A percentile compares a stretch with the other conserved stretches of the same genome.
These are phyloP conservation scores for Lithosia quadra DNA, from an alignment of 2,888 invertebrate genomes.

Conservation along the genomic window DNA sequence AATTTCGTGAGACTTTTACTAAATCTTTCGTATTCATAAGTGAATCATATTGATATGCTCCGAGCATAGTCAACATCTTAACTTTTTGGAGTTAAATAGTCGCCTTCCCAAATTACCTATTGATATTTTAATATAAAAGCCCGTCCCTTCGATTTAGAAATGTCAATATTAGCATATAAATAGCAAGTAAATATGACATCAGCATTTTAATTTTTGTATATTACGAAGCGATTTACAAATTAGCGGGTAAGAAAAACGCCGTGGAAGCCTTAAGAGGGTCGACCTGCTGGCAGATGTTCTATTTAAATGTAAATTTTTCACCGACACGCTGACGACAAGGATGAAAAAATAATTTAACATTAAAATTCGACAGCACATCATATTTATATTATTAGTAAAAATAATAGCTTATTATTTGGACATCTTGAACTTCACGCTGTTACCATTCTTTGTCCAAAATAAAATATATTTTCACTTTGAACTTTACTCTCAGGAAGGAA, in stretches of 20 bases:
- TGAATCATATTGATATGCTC: conserved; percentile 58
- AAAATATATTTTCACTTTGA: conserved; percentile 36
- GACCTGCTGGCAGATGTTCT: conserved; percentile 84
- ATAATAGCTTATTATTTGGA: conserved; percentile 31
- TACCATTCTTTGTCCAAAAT: conserved; percentile 22
- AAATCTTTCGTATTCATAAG: conserved; percentile 38
- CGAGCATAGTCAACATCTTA: conserved; percentile 61
- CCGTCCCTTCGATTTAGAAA: conserved; percentile 70
- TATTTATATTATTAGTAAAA: conserved; percentile 48
- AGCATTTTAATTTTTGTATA: conserved; percentile 87
- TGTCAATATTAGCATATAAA: conserved; percentile 83
- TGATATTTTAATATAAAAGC: conserved; percentile 82
- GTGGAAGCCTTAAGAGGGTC: conserved; percentile 81
- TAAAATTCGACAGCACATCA: conserved; percentile 74
- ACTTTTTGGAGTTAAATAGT: conserved; percentile 62
- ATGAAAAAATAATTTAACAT: conserved; percentile 80
- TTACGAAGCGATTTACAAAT: conserved; percentile 86
- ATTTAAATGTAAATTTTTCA: conserved; percentile 86
- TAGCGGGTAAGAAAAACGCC: conserved; percentile 85
- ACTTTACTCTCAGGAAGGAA: conserved; percentile 62
- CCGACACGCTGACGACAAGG: conserved; percentile 77
- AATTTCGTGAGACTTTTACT: conserved; percentile 38
- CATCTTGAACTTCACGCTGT: conserved; percentile 19
- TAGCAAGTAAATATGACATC: conserved; percentile 85
- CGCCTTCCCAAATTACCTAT: conserved; percentile 76